Percentiles rank a stretch among this genome's conserved stretches.
Conservation (phyloP, 2,113 vertebrate genomes). For the Oryzias melastigma region DNA sequence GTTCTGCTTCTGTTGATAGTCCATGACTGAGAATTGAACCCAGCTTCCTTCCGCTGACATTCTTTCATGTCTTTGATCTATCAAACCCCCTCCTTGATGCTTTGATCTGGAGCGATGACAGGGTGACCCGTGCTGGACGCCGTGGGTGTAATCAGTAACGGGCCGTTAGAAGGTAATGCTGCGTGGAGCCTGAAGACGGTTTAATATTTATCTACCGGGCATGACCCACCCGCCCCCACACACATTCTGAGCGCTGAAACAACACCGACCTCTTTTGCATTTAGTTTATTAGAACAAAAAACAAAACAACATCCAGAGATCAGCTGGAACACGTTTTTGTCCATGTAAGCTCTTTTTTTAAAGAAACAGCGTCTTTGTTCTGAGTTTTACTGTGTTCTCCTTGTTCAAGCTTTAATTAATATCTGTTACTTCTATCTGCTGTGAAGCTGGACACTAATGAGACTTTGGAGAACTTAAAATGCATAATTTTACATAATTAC, state of each 20-base stretch:
- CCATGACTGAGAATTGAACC: neutral
- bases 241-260: neutral
- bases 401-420: conserved; percentile 31
- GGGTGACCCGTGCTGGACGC: conserved; percentile 19
- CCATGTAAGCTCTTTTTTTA: conserved; percentile 35
- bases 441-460: neutral
- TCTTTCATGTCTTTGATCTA: no score
- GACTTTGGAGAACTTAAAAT: conserved; percentile 10
- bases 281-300: conserved; percentile 20
- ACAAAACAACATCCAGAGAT: conserved; percentile 9
- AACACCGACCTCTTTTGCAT: conserved; percentile 19
- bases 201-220: conserved; percentile 51
- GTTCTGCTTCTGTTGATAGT: neutral
- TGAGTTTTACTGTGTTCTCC: conserved; percentile 35
- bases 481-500: conserved; percentile 20
- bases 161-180: conserved; percentile 47
- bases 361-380: conserved; percentile 30
- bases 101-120: neutral
- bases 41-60: no score
- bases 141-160: conserved; percentile 30
- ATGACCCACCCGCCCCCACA: conserved; percentile 12
- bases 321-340: conserved; percentile 7
- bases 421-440: neutral
- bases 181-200: conserved; percentile 49
- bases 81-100: no score